Evolutionary conservation across 1,140 invertebrate species (phyloP).

Genomic region (Caenorhabditis latens): DNA sequence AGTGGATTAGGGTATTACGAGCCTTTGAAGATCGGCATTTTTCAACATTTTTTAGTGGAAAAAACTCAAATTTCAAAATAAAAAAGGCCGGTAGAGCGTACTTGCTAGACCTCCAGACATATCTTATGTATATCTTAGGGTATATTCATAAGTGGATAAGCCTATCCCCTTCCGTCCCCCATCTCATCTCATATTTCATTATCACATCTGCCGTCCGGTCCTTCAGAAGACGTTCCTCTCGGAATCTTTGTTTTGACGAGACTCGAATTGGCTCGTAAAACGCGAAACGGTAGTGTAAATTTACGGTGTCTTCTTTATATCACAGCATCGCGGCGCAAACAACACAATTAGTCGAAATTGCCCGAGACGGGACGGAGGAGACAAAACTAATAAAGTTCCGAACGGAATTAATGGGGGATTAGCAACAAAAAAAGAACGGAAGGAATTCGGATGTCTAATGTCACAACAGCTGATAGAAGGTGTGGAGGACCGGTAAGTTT

Average conservation of each 20-base stretch:
- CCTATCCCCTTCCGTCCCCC: neutral
- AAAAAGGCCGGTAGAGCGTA: no score
- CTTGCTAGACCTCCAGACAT: no score
- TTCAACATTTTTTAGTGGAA: no score
- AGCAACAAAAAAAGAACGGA: neutral
- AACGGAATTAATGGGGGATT: neutral
- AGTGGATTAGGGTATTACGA: no score
- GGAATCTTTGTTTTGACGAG: conserved; percentile 5
- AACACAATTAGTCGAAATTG: conserved; percentile 20
- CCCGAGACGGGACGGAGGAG: neutral
- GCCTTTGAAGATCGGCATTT: no score
- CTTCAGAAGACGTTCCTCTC: conserved; percentile 19
- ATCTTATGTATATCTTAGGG: no score
- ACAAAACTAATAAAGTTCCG: conserved; percentile 15
- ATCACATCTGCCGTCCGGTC: conserved; percentile 4
- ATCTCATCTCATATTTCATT: conserved; percentile 32
- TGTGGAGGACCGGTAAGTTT: no score
- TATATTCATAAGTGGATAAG: neutral
- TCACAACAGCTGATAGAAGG: no score
- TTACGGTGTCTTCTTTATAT: neutral
- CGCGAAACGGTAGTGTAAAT: conserved; percentile 33
- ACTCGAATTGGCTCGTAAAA: conserved; percentile 34
- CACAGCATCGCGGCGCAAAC: neutral
- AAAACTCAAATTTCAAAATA: no score
- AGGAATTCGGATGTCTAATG: neutral